These are phyloP conservation scores for Pagrus major DNA, from an alignment of 2,113 vertebrate species.

Conservation along the genomic window DNA sequence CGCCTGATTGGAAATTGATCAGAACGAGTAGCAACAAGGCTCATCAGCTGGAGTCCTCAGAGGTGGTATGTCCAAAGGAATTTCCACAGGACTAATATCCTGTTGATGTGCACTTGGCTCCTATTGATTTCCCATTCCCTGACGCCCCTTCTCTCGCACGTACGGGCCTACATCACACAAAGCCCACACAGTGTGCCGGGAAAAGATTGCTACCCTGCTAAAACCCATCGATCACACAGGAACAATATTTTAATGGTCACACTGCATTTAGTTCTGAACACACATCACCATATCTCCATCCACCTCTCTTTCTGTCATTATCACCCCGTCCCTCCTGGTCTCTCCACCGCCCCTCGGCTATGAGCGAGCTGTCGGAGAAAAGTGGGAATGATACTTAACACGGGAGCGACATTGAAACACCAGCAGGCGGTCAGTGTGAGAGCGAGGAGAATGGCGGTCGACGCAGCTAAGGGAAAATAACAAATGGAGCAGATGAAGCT, in stretches of 20 bases:
- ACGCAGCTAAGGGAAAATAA: background rate
- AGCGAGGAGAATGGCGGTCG: background rate
- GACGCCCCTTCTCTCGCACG: conserved; percentile 10
- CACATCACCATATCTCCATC: background rate
- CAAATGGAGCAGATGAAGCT: conserved; percentile 15
- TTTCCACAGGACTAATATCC: conserved; percentile 60
- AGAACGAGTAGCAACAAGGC: conserved; percentile 1
- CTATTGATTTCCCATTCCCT: conserved; percentile 74
- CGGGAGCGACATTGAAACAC: background rate
- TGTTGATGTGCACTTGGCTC: conserved; percentile 65
- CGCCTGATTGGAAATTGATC: conserved; percentile 52
- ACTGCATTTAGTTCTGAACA: conserved; percentile 1
- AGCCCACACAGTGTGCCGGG: conserved; percentile 35
- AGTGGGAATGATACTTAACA: conserved; percentile 10
- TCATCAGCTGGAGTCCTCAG: conserved; percentile 18
- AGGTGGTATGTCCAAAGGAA: conserved; percentile 38
- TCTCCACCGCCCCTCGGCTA: background rate
- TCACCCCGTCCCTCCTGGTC: background rate
- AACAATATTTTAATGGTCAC: background rate
- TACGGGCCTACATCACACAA: conserved; percentile 13
- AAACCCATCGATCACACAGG: conserved; percentile 43
- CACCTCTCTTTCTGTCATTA: background rate
- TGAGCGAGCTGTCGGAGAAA: conserved; percentile 20
- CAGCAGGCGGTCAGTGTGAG: background rate
- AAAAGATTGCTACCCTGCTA: conserved; percentile 5